These are phyloP conservation scores for Diachasmimorpha longicaudata DNA, from an alignment of 1,140 invertebrate genomes.

Conservation along the genomic window DNA sequence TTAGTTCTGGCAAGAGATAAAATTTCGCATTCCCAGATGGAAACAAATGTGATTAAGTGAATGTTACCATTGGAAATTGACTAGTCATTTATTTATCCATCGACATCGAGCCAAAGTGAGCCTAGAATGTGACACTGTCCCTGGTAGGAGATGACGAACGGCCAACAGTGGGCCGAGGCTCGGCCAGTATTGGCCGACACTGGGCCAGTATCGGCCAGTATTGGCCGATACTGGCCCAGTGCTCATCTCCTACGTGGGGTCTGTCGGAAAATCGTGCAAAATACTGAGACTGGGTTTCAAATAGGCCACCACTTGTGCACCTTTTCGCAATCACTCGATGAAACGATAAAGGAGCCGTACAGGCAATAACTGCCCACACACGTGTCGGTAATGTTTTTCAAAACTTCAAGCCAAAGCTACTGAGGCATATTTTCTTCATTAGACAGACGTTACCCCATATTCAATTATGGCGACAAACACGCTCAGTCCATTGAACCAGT, in stretches of 20 bases:
- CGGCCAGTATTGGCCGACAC: no score
- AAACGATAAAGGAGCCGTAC: conserved; percentile 3
- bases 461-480: background rate
- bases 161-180: no score
- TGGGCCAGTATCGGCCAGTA: no score
- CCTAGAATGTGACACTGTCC: background rate
- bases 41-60: background rate
- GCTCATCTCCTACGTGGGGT: no score
- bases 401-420: background rate
- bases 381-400: conserved; percentile 1
- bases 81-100: background rate
- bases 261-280: background rate
- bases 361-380: conserved; percentile 5
- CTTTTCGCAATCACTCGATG: conserved; percentile 1
- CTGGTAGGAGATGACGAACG: no score
- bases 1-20: background rate
- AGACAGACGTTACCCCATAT: conserved; percentile 2
- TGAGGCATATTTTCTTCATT: background rate
- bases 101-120: background rate
- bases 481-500: background rate
- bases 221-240: no score
- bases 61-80: background rate
- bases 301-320: conserved; percentile 7
- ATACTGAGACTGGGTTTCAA: background rate
- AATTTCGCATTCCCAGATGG: background rate